Evolutionary conservation across 2,888 invertebrate species (phyloP).

Genomic region (Osmoderma eremita): DNA sequence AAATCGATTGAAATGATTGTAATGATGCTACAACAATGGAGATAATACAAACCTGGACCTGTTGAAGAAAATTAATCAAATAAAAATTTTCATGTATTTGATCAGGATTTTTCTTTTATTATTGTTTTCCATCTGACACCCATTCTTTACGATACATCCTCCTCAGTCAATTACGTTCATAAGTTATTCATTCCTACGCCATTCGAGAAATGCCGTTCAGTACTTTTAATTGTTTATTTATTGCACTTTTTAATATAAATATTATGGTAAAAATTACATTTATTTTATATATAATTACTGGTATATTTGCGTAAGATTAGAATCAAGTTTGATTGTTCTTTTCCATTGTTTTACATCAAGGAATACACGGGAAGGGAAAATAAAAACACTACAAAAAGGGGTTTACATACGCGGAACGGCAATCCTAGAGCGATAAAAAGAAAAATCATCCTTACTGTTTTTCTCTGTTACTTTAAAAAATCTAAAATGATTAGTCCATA

Average conservation of each 20-base stretch:
- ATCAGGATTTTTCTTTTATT: conserved; percentile 53
- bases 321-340: no score
- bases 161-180: conserved; percentile 53
- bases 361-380: no score
- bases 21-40: conserved; percentile 4
- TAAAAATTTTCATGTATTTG: conserved; percentile 47
- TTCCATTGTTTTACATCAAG: no score
- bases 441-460: conserved; percentile 32
- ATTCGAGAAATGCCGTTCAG: conserved; percentile 47
- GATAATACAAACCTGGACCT: conserved; percentile 9
- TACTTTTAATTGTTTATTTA: neutral
- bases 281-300: neutral
- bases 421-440: conserved; percentile 46
- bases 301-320: no score
- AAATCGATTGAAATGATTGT: conserved; percentile 21
- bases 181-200: conserved; percentile 38
- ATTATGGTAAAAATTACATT: neutral
- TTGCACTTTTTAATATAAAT: conserved; percentile 15
- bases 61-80: conserved; percentile 18
- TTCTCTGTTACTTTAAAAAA: conserved; percentile 38
- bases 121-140: no score
- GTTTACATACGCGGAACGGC: conserved; percentile 43
- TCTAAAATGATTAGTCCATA: conserved; percentile 43
- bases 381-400: neutral
- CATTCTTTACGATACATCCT: conserved; percentile 37